Base-by-base conservation (phyloP, 2,888 invertebrate genomes). In the Papilio elwesi region DNA sequence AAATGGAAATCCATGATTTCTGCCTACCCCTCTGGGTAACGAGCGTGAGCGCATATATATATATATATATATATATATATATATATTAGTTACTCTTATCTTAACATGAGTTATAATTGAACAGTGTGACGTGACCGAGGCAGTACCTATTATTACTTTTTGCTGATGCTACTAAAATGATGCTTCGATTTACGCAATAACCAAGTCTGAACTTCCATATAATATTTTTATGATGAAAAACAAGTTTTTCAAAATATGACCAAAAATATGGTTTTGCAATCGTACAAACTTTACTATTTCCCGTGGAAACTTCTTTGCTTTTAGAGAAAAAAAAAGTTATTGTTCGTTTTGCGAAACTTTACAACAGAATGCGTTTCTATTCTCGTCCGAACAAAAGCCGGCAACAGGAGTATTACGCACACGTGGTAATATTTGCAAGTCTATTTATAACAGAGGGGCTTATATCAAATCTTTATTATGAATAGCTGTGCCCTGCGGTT, bases 281-380 rank as follows among this genome's bases (percentile, higher is more conserved):
- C 15, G 43, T 43, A 43, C 0, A 59, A 59, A 59, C 59, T 59
- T 59, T 59, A 59, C 9, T 38, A 59, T 59, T 59, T 59, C 43
- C 59, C 59, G 4, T 62, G 43, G 59, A 62, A 62, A 62, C 43
- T 62, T 62, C 59, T 62, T 43, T 62, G 59, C 59, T 43, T 62
- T 67, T 43, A 48, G 47, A 5, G 1, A n/a, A 43, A 43, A 67
- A 49, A 48, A 49, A 64, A 36, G 49, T 65, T 51, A 49, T 65
- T 65, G 65, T 65, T 65, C 65, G 65, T 51, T 36, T 51, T n/a
- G 49, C 26, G 65, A 65, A 49, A 49, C 26, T 65, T 65, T 65
- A 49, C 49, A 65, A 65, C 49, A 51, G 65, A 65, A 65, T 65
- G 65, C 65, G 65, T 65, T 65, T 65, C 65, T 65, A 65, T 65